Evolutionary conservation across 92 coral and sea anemone species (phyloP).

Genomic region (Anthopleura xanthogrammica): DNA sequence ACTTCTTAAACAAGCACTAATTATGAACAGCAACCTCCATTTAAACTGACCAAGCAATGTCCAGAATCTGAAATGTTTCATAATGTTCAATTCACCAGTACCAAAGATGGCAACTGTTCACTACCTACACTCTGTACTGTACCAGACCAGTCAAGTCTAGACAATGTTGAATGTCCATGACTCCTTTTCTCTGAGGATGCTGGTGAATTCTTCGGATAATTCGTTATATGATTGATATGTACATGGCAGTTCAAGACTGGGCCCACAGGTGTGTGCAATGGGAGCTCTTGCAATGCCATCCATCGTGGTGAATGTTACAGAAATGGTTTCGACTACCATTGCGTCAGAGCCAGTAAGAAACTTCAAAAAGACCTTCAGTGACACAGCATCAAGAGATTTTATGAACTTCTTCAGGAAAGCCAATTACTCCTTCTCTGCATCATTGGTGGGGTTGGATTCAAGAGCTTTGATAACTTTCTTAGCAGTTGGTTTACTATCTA

Average conservation of each 20-base stretch:
- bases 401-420: conserved; percentile 52
- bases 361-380: conserved; percentile 40
- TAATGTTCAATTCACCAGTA: too few relatives aligned
- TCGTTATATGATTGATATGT: conserved; percentile 63
- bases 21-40: too few relatives aligned
- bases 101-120: too few relatives aligned
- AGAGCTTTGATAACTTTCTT: conserved; percentile 55
- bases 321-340: conserved; percentile 27
- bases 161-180: conserved; percentile 63
- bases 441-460: conserved; percentile 30
- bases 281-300: conserved; percentile 53
- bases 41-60: too few relatives aligned
- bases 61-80: too few relatives aligned
- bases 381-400: conserved; percentile 38
- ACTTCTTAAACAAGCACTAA: too few relatives aligned
- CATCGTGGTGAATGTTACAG: conserved; percentile 33
- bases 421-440: conserved; percentile 41
- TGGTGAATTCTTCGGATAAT: conserved; percentile 53
- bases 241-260: conserved; percentile 39
- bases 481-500: conserved; percentile 19
- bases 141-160: not conserved
- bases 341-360: conserved; percentile 41
- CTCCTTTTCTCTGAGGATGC: conserved; percentile 41
- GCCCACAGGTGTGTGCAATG: conserved; percentile 56
- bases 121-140: too few relatives aligned